Evolutionary conservation across 2,113 vertebrate genomes (phyloP), one percentile per base, ranked within the genome.

Genomic region (Siniperca knerii): DNA sequence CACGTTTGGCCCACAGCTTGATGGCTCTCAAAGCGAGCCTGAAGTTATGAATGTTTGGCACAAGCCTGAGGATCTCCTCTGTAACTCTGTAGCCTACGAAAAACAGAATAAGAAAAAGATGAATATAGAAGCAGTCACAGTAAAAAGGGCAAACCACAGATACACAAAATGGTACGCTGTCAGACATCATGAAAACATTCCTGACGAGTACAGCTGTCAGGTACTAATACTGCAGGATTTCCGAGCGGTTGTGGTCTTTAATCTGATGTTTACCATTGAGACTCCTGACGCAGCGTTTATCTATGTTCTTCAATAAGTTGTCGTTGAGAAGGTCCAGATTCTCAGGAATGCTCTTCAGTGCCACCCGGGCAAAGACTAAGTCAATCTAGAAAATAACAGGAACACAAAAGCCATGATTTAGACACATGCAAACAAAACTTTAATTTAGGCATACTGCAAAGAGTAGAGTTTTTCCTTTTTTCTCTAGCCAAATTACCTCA

Each of bases 1-100:
- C 95, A 98, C 97, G 96, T 96, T 98, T 98, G 90, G 97, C 98
- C 98, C 97, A 98, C 60, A 98, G 91, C 95, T 98, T 98, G 95
- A 98, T 97, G 94, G 96, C 97, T 95, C 97, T 29, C 29, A 29
- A 29, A 29, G 29, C 2, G 29, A 29, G 29, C 29, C 29, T 29
- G 29, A 29, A 29, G 29, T 29, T 29, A 29, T 29, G 29, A 29
- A 29, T 29, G 29, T 29, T 29, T 29, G 29, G 29, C 29, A 29
- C 29, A 29, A 29, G 29, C 1, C 29, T 29, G 29, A 29, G 29
- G 29, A 29, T 29, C 29, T 29, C 29, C 29, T 97, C 97, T 42
- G 97, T 97, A 87, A 97, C 97, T 92, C 97, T 96, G 95, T 97
- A 98, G 95, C 98, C 98, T 98, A 87, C 25, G n/a, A n/a, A 55